A percentile compares a stretch with the other conserved stretches of the same genome.
phyloP scores from a whole-genome alignment of 2,888 invertebrate species.

The Drosophila glabriapex region DNA sequence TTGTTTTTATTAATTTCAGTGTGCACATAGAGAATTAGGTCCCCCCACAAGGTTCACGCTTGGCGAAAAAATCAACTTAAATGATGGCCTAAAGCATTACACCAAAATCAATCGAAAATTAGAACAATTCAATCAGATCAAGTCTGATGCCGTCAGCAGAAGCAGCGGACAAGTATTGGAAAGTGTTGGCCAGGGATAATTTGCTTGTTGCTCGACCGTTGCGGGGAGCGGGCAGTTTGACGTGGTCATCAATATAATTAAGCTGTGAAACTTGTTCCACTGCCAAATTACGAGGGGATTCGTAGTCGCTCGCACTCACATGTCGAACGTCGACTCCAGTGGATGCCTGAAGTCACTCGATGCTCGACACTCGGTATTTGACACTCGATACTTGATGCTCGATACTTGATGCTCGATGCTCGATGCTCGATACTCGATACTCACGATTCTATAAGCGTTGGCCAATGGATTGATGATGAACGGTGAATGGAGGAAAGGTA shows the following conservation, averaged over 20 bases:
- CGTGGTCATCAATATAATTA: slow-evolving; percentile 30
- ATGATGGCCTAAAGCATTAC: slow-evolving; percentile 2
- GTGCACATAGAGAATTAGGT: not conserved
- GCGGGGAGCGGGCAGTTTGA: not conserved
- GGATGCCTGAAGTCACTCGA: slow-evolving; percentile 1
- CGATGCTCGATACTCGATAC: slow-evolving; percentile 17
- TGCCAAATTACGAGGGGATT: slow-evolving; percentile 25
- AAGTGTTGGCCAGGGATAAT: not conserved
- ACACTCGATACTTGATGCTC: not conserved
- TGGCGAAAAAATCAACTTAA: not conserved
- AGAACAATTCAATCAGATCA: slow-evolving; percentile 12
- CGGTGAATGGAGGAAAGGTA: slow-evolving; percentile 25
- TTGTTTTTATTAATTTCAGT: slow-evolving; percentile 30
- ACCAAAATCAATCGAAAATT: slow-evolving; percentile 47
- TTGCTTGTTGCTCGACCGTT: not conserved
- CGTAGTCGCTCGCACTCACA: slow-evolving; percentile 6
- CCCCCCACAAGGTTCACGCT: not conserved
- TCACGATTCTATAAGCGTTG: slow-evolving; percentile 41
- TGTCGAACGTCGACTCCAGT: not conserved
- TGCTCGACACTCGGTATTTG: not conserved
- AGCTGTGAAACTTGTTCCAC: slow-evolving; percentile 31
- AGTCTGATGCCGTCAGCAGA: slow-evolving; percentile 30
- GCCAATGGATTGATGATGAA: slow-evolving; percentile 48
- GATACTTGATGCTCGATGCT: not conserved
- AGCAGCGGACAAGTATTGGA: not conserved